Evolutionary conservation across 2,888 invertebrate genomes (phyloP), one percentile per base, ranked within the genome.

Genomic region (Sipha maydis): DNA sequence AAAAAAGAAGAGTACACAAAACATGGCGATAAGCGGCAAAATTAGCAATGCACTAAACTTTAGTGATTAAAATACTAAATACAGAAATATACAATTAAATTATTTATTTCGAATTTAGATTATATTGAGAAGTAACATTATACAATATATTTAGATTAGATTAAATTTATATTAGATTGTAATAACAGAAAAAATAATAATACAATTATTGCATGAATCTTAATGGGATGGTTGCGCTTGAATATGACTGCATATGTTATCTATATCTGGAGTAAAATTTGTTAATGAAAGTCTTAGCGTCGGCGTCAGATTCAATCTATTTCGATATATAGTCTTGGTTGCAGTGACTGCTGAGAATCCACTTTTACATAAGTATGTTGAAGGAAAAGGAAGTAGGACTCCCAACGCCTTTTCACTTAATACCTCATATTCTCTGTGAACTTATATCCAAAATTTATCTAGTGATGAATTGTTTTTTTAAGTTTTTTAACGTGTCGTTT

Each of bases 181-280:
- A n/a, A n/a, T n/a, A n/a, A n/a, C n/a, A n/a, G n/a, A n/a, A n/a
- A n/a, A n/a, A n/a, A n/a, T n/a, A n/a, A n/a, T n/a, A n/a, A n/a
- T n/a, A n/a, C n/a, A n/a, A n/a, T n/a, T n/a, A n/a, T n/a, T n/a
- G n/a, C n/a, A n/a, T n/a, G n/a, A n/a, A n/a, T n/a, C n/a, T n/a
- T n/a, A 28, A 83, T 67, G 80, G 67, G 80, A 80, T 67, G 67
- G 67, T 48, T 80, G 67, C 25, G 67, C 80, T 67, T 80, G 80
- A 80, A 80, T 80, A 38, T 80, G 25, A 80, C 80, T 79, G 79
- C 79, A 79, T 79, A 79, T 79, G 25, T 79, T 56, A 79, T 61
- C 56, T 56, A 79, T 79, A 79, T 79, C 79, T 79, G 79, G 56
- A 79, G 79, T 79, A 61, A 79, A n/a, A n/a, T n/a, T n/a, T n/a